Base-by-base conservation (phyloP, 2,888 invertebrate genomes). In the Ephialtes manifestator region DNA sequence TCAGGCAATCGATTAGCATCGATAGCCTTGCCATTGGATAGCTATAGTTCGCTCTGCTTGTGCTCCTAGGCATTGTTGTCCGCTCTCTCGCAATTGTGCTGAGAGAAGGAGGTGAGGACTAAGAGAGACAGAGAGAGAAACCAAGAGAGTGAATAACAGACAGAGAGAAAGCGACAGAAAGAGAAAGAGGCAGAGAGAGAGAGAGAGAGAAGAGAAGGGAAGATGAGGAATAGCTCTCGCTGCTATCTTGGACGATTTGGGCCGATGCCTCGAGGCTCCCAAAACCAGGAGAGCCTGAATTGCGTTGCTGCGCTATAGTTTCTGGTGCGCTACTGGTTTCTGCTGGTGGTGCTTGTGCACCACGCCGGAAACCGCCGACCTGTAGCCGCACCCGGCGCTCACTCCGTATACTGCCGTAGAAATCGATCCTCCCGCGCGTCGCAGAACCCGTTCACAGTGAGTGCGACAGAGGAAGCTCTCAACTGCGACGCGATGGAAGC, bases 1-100 rank as follows among this genome's bases (percentile, higher is more conserved):
- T 82, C 88, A 77, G 78, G 85, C 89, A 89, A 92, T 92, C 92
- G 92, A 92, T 92, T 92, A 92, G 90, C 92, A 91, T 90, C 91
- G 91, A 91, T 92, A 91, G 92, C 89, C 90, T 88, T 89, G 88
- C 92, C 87, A 89, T 89, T 88, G 88, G 88, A 88, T 81, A 78
- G 70, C 63, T 72, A 68, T 86, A 71, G 60, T 58, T 83, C 28
- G 71, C 80, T 81, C 60, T 72, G 55, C 48, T 51, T 75, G 63
- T 78, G 72, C 80, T 81, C 68, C 20, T 48, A 55, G 78, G 81
- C 75, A 84, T 81, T 81, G 84, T 84, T 84, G 81, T 78, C 74
- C 55, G 63, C 63, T 74, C 76, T 78, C 76, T 53, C 46, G 35
- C 78, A 31, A 77, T 68, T 43, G 71, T 68, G 46, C 80, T 71